Conservation (phyloP, 2,888 invertebrate genomes). For the Bruchidius siliquastri region DNA sequence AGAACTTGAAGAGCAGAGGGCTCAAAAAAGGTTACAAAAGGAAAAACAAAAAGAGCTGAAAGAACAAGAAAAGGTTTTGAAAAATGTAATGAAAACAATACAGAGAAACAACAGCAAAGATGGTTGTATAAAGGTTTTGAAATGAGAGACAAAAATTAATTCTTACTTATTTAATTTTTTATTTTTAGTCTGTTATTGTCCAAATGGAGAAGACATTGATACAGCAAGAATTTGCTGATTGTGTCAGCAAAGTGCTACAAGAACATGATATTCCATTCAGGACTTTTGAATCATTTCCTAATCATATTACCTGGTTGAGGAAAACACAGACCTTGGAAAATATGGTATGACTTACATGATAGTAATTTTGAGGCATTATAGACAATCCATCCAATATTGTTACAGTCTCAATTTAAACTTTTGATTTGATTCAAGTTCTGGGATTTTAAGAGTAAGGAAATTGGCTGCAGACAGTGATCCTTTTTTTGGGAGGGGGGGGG, state of each 20-base stretch:
- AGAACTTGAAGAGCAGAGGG: constrained; percentile 3
- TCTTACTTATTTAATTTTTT: constrained; percentile 16
- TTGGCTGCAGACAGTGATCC: too few relatives aligned
- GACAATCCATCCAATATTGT: too few relatives aligned
- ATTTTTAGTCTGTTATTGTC: constrained; percentile 36
- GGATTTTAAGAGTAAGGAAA: too few relatives aligned
- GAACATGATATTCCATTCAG: constrained; percentile 35
- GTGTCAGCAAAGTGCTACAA: constrained; percentile 35
- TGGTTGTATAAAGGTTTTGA: constrained; percentile 35
- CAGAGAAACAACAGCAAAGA: constrained; percentile 35
- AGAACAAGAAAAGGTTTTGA: constrained; percentile 22
- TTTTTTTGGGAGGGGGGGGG: too few relatives aligned
- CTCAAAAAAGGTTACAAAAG: constrained; percentile 10
- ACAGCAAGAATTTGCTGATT: constrained; percentile 28
- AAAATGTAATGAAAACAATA: constrained; percentile 23
- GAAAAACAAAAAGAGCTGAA: constrained; percentile 16
- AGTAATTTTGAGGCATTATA: too few relatives aligned
- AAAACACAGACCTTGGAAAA: constrained; percentile 28
- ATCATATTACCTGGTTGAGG: constrained; percentile 47
- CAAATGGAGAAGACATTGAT: constrained; percentile 34
- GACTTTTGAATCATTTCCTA: constrained; percentile 36
- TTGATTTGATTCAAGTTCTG: too few relatives aligned
- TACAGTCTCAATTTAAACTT: too few relatives aligned
- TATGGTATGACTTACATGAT: constrained; percentile 19
- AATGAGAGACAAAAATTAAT: constrained; percentile 3